Evolutionary conservation across 2,113 vertebrate genomes (phyloP).

Genomic region (Tetrax tetrax): DNA sequence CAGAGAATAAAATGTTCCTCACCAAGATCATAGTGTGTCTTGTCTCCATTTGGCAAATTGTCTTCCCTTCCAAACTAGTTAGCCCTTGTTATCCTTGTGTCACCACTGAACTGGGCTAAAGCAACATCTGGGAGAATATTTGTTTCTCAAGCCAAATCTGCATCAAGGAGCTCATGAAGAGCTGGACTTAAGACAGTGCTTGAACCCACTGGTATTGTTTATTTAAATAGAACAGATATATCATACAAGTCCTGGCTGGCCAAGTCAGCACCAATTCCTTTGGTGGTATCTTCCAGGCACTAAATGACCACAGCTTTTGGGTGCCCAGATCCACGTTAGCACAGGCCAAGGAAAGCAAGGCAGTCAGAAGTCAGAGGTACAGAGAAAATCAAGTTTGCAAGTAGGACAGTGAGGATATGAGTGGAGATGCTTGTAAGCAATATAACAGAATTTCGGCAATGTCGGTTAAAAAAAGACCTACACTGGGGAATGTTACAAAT

Average conservation of each 20-base stretch:
- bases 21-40: background rate
- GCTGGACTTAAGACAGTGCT: background rate
- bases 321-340: background rate
- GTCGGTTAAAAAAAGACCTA: fast-evolving
- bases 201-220: background rate
- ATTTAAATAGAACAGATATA: background rate
- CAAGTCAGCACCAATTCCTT: background rate
- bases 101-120: background rate
- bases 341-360: background rate
- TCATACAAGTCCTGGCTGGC: no score
- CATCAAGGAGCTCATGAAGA: background rate
- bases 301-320: background rate
- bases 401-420: background rate
- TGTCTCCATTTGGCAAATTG: background rate
- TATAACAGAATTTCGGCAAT: fast-evolving
- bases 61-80: background rate
- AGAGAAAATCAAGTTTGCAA: background rate
- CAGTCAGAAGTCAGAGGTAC: background rate
- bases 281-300: background rate
- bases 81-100: background rate
- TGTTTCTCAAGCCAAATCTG: background rate
- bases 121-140: background rate
- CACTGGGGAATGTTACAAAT: background rate
- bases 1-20: background rate
- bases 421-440: background rate